Percentiles rank a stretch among this genome's conserved stretches.
Conservation (phyloP, 2,113 vertebrate species). For the Cairina moschata region DNA sequence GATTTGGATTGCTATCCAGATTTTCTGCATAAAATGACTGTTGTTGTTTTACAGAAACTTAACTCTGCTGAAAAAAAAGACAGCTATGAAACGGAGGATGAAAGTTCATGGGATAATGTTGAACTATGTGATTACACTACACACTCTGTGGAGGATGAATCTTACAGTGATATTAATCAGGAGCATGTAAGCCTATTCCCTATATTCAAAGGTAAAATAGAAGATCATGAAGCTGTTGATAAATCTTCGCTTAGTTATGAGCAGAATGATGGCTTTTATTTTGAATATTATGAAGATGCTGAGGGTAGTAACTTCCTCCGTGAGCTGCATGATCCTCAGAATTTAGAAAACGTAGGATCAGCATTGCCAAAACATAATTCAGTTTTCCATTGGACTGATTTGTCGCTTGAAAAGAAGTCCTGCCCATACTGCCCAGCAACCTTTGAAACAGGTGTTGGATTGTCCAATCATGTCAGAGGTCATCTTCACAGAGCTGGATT, state of each 20-base stretch:
- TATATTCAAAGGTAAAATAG: conserved; percentile 82
- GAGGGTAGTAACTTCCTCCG: conserved; percentile 78
- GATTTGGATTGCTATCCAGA: conserved; percentile 86
- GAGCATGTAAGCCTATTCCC: conserved; percentile 81
- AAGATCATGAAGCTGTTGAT: conserved; percentile 77
- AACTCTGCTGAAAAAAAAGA: conserved; percentile 84
- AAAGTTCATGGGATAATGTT: conserved; percentile 83
- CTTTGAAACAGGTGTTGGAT: conserved; percentile 92
- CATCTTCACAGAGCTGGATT: conserved; percentile 93
- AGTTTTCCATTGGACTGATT: conserved; percentile 85
- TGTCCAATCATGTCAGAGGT: conserved; percentile 94
- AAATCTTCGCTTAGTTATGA: conserved; percentile 78
- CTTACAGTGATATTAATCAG: conserved; percentile 80
- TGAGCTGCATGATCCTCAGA: conserved; percentile 82
- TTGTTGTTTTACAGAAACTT: conserved; percentile 86
- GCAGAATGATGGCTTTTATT: conserved; percentile 85
- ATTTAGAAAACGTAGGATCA: conserved; percentile 79
- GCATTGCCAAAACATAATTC: conserved; percentile 81
- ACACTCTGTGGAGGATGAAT: conserved; percentile 79
- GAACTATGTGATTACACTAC: conserved; percentile 83
- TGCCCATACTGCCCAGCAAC: conserved; percentile 93
- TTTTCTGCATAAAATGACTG: conserved; percentile 85
- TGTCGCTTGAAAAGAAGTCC: conserved; percentile 86
- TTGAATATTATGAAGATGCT: conserved; percentile 85
- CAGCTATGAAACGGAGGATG: conserved; percentile 84